Base-by-base conservation (phyloP, 1,140 invertebrate species). In the Rhopalosiphum maidis region DNA sequence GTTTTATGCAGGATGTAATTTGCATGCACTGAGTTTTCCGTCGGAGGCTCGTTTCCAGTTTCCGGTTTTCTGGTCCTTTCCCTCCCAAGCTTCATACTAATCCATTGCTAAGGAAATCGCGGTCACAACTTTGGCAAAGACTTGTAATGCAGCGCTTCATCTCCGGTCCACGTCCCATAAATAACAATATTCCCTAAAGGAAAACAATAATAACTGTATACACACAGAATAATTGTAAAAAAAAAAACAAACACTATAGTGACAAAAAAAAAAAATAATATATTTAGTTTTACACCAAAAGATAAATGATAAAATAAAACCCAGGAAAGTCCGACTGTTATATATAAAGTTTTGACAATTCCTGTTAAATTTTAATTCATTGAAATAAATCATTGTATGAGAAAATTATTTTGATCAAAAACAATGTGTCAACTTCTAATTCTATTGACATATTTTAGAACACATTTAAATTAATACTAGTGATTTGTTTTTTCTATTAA, bases 1-100 rank as follows among this genome's bases (percentile, higher is more conserved):
- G 91, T 93, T 93, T 93, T 54, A n/a, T 43, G 46, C 77, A 93
- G 91, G 91, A 93, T 85, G 91, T 93, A 93, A 93, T 93, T 93
- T 93, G 91, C 68, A 85, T 85, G 46, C 8, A 83, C 77, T 54
- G 77, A 85, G 91, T 85, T 85, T 85, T 93, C 91, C 82, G 91
- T 48, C 25, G n/a, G 46, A 41, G 68, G 46, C 82, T 93, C 77
- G 46, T 93, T 93, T 54, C 77, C 91, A 93, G 82, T 85, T 93
- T 93, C 91, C 91, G 77, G 90, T 30, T 85, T 93, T 85, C 30
- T 85, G n/a, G n/a, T 85, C n/a, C 82, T 22, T 54, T 48, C 77
- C 35, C n/a, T 85, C 77, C 77, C 11, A 51, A 51, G 37, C 68
- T 68, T 68, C 60, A 51, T 85, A n/a, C 91, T 41, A 43, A 48